These are phyloP conservation scores for Eucidaris tribuloides DNA, from an alignment of 35 echinoderm and acorn worm genomes.

Conservation along the genomic window DNA sequence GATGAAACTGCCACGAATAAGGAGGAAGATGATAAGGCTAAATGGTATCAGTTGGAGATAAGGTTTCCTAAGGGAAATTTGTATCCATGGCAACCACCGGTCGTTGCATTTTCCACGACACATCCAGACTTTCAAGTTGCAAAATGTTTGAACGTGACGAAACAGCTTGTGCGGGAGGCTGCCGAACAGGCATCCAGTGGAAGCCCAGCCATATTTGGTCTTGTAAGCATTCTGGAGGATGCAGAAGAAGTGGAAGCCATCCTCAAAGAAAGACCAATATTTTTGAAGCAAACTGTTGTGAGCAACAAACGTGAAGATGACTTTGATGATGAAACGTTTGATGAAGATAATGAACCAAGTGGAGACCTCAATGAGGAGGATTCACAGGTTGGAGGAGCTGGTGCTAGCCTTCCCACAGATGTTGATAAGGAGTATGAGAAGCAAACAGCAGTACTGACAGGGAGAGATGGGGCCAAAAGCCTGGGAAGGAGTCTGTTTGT, in stretches of 20 bases:
- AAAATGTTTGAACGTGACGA: slow-evolving; percentile 57
- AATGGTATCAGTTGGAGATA: slow-evolving; percentile 54
- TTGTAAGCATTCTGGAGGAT: slow-evolving; percentile 54
- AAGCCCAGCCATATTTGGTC: slow-evolving; percentile 46
- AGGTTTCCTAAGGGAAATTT: slow-evolving; percentile 43
- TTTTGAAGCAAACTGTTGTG: neutral
- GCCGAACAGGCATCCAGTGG: slow-evolving; percentile 16
- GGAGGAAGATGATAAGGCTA: slow-evolving; percentile 7
- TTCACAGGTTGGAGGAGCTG: neutral
- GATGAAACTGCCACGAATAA: neutral
- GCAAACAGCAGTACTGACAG: neutral
- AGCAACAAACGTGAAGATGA: neutral
- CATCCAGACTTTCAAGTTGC: slow-evolving; percentile 37
- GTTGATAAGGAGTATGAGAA: neutral
- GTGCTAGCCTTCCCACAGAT: neutral
- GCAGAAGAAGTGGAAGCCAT: slow-evolving; percentile 24
- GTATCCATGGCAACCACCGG: slow-evolving; percentile 54
- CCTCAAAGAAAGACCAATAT: slow-evolving; percentile 28
- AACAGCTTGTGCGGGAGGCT: slow-evolving; percentile 28
- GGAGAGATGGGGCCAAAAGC: slow-evolving; percentile 11
- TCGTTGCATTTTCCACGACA: slow-evolving; percentile 43
- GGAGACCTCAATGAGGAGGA: neutral
- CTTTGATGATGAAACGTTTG: neutral
- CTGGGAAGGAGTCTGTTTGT: slow-evolving; percentile 22
- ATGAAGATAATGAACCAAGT: neutral